Percentiles rank a stretch among this genome's conserved stretches.
phyloP scores from a whole-genome alignment of 2,888 invertebrate species.

The Troides aeacus region DNA sequence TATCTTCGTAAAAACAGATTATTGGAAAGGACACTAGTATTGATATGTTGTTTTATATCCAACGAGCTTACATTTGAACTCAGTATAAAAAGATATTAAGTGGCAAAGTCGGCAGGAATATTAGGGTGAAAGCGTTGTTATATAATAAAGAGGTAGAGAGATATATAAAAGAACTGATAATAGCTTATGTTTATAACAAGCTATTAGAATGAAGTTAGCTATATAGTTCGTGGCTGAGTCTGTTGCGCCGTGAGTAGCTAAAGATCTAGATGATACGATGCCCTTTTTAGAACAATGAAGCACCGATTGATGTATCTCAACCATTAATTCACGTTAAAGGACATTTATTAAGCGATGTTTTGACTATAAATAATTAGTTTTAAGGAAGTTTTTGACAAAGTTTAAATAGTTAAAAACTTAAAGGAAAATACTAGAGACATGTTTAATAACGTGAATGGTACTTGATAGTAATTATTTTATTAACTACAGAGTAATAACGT shows the following conservation, averaged over 20 bases:
- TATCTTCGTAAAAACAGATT: not conserved
- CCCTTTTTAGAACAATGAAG: not conserved
- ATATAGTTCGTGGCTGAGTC: not conserved
- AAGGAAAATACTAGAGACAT: not conserved
- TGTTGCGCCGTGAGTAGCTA: not conserved
- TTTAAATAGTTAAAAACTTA: conserved; percentile 2
- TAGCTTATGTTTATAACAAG: not conserved
- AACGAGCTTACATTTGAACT: too few relatives aligned
- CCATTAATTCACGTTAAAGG: conserved; percentile 7
- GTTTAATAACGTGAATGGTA: too few relatives aligned
- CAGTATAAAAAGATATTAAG: too few relatives aligned
- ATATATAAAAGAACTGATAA: too few relatives aligned
- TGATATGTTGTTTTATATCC: too few relatives aligned
- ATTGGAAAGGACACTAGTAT: not conserved
- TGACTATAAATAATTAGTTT: conserved; percentile 20
- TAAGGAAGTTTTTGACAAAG: conserved; percentile 13
- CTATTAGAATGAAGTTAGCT: not conserved
- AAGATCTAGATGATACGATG: not conserved
- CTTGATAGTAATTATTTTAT: too few relatives aligned
- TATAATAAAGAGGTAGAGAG: too few relatives aligned
- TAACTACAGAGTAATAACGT: too few relatives aligned
- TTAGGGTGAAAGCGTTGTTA: too few relatives aligned
- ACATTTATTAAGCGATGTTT: conserved; percentile 14
- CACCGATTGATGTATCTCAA: not conserved
- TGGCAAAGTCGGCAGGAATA: too few relatives aligned